These are phyloP conservation scores for Petroica traversi DNA, from an alignment of 2,113 vertebrate species.

Conservation along the genomic window DNA sequence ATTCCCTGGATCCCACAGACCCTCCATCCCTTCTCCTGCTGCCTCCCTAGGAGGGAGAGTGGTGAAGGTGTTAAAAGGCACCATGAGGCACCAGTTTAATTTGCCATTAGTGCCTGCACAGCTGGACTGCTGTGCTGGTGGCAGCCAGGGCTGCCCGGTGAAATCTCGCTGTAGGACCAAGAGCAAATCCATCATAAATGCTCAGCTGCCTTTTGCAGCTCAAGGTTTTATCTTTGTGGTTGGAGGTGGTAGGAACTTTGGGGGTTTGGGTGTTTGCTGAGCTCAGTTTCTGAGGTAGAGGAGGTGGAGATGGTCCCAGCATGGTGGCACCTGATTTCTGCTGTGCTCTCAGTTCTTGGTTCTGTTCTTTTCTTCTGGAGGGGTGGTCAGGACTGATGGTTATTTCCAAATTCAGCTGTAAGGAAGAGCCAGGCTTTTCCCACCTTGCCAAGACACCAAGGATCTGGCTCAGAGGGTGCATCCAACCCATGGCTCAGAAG, in stretches of 20 bases:
- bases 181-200: background rate
- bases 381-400: background rate
- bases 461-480: background rate
- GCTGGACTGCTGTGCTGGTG: slow-evolving; percentile 19
- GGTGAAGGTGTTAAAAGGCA: background rate
- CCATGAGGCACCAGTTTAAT: slow-evolving; percentile 35
- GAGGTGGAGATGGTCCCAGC: fast-evolving
- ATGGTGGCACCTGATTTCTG: background rate
- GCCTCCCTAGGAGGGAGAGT: background rate
- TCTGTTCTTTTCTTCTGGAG: fast-evolving
- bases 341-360: fast-evolving
- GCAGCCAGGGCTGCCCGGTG: background rate
- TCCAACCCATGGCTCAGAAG: background rate
- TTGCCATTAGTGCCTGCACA: slow-evolving; percentile 28
- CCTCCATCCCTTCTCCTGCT: background rate
- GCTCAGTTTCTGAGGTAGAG: background rate
- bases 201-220: background rate
- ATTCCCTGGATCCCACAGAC: background rate
- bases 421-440: background rate
- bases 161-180: background rate
- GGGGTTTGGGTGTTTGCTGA: background rate
- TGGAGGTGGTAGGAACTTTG: fast-evolving
- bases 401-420: background rate
- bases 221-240: fast-evolving
- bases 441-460: background rate